phyloP scores from a whole-genome alignment of 2,113 vertebrate genomes.

The Eira barbara region DNA sequence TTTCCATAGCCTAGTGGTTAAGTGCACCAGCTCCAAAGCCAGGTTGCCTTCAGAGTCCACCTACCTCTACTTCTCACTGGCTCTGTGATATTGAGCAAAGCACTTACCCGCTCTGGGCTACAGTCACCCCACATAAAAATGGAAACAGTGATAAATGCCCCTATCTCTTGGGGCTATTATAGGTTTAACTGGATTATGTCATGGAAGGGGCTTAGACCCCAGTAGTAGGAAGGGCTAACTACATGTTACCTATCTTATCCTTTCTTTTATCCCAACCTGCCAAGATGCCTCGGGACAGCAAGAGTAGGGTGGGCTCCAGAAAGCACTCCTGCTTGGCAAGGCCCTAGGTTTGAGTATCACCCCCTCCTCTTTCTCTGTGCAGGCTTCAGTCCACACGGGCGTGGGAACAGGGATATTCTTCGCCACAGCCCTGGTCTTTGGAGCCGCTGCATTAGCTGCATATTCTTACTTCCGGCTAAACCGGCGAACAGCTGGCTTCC shows the following conservation, averaged over 20 bases:
- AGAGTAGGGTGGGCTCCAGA: not conserved
- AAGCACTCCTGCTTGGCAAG: not conserved
- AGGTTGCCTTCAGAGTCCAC: not conserved
- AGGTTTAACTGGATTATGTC: not conserved
- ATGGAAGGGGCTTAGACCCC: not conserved
- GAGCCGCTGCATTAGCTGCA: conserved; percentile 77
- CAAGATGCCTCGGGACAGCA: not conserved
- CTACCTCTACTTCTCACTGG: not conserved
- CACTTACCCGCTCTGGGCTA: not conserved
- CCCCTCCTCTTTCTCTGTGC: conserved; percentile 40
- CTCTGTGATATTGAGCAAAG: not conserved
- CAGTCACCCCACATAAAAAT: not conserved
- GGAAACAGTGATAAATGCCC: not conserved
- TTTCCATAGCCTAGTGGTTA: not conserved
- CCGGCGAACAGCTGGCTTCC: conserved; percentile 86
- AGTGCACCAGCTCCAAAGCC: not conserved
- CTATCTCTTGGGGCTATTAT: not conserved
- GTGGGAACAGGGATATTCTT: conserved; percentile 87
- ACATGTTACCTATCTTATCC: not conserved
- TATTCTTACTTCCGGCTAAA: conserved; percentile 90
- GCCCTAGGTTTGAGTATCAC: not conserved
- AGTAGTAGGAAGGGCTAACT: not conserved
- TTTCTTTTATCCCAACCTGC: not conserved
- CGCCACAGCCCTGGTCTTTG: conserved; percentile 79
- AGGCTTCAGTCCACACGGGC: conserved; percentile 78